Percentiles rank a stretch among this genome's conserved stretches.
Evolutionary conservation across 2,888 invertebrate species (phyloP).

Genomic region (Chaetogeoica ovagalla): DNA sequence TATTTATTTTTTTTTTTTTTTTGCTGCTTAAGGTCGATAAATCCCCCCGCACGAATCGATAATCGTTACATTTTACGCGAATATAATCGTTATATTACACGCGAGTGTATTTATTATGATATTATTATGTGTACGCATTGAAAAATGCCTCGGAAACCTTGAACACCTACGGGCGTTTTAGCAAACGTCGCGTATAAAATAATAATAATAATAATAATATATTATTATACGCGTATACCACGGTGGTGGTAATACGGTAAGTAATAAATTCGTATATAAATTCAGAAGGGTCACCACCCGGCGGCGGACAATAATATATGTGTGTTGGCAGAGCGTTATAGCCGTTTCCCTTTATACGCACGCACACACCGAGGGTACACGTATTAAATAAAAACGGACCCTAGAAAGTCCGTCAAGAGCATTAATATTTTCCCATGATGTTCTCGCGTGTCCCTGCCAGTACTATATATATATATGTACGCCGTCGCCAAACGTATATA

Average conservation of each 20-base stretch:
- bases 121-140: background rate
- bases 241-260: background rate
- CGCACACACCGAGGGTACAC: background rate
- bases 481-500: background rate
- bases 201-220: too few species aligned
- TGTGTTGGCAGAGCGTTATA: too few species aligned
- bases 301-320: constrained; percentile 23
- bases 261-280: background rate
- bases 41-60: constrained; percentile 1
- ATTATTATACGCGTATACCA: background rate
- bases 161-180: background rate
- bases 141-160: background rate
- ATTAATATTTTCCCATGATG: constrained; percentile 51
- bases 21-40: background rate
- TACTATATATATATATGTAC: background rate
- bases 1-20: too few species aligned
- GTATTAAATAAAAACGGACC: background rate
- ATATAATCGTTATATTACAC: too few species aligned
- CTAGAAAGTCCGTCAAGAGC: constrained; percentile 45
- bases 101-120: background rate
- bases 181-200: background rate
- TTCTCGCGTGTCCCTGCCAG: constrained; percentile 42
- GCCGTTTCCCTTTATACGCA: too few species aligned
- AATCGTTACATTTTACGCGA: too few species aligned
- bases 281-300: constrained; percentile 25